Evolutionary conservation across 1,140 invertebrate species (phyloP).

Genomic region (Lepidurus arcticus): DNA sequence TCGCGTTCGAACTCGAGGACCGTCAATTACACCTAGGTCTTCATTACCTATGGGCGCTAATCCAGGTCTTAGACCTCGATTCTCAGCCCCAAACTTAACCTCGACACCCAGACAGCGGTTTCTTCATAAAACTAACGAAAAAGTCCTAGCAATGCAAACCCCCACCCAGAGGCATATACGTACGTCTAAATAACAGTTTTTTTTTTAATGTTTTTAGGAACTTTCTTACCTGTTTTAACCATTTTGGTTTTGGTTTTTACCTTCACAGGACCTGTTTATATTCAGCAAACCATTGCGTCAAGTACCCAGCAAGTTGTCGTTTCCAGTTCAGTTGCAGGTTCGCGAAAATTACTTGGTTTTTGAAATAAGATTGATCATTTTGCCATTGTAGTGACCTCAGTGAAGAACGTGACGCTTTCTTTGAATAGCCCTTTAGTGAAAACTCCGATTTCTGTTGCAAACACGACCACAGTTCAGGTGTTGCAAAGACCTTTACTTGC

Average conservation of each 20-base stretch:
- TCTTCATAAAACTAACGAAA: not conserved
- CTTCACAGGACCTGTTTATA: not conserved
- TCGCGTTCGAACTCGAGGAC: not conserved
- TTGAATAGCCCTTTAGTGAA: not conserved
- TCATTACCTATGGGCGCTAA: not conserved
- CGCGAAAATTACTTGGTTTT: not conserved
- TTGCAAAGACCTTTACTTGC: not conserved
- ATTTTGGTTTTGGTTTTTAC: not conserved
- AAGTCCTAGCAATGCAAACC: not conserved
- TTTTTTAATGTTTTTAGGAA: not conserved
- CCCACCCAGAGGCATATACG: constrained; percentile 2
- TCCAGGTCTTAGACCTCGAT: not conserved
- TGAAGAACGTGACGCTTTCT: not conserved
- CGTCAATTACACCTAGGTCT: not conserved
- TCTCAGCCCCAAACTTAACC: not conserved
- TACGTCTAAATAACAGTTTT: not conserved
- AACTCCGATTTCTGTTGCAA: constrained; percentile 9
- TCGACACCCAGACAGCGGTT: not conserved
- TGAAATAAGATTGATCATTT: not conserved
- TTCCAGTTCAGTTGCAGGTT: not conserved
- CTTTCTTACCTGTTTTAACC: too few relatives aligned
- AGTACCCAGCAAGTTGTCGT: not conserved
- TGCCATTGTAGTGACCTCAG: not conserved
- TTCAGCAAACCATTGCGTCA: not conserved
- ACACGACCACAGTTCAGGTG: not conserved